Evolutionary conservation across 2,888 invertebrate species (phyloP), one percentile per base, ranked within the genome.

Genomic region (Ornithoptera priamus): DNA sequence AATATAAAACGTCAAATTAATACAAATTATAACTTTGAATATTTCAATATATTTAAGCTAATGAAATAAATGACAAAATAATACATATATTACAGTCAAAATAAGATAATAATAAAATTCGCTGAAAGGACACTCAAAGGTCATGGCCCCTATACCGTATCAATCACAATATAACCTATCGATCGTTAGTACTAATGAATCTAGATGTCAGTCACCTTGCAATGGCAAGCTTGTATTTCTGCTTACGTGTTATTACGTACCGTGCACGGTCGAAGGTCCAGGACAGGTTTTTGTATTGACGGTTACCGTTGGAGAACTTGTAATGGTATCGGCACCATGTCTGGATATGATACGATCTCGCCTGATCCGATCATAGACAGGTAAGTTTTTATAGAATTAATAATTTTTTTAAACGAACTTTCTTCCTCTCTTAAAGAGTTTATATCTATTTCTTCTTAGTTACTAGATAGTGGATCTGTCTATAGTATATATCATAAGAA

Each of bases 151-250:
- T 62, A 64, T 63, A 63, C 42, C 57, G 42, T 62, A 62, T 67
- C 69, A 60, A 65, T 61, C 64, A 58, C n/a, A 67, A 53, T 56
- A 50, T 61, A 65, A 24, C 46, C 30, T 63, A 66, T 70, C 58
- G 70, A 70, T 62, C 70, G 62, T 57, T 46, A 66, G 62, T 30
- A 50, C 36, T 59, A 70, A 63, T 63, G 58, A 63, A 56, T 58
- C 70, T 24, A 62, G 56, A 67, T 67, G 70, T 70, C 66, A 70
- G 56, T 67, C 66, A 66, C 66, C 70, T 70, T 66, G 70, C 63
- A 66, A 60, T 63, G 62, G 53, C 60, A 63, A 70, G 69, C 65
- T 62, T 58, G 65, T 50, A 24, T 30, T 22, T 56, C 39, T 53
- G 20, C 20, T 60, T 57, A 56, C 39, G 30, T 12, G 18, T 57